Percentiles rank a stretch among this genome's conserved stretches.
These are phyloP conservation scores for Urechis unicinctus DNA, from an alignment of 2,888 invertebrate genomes.

Conservation along the genomic window DNA sequence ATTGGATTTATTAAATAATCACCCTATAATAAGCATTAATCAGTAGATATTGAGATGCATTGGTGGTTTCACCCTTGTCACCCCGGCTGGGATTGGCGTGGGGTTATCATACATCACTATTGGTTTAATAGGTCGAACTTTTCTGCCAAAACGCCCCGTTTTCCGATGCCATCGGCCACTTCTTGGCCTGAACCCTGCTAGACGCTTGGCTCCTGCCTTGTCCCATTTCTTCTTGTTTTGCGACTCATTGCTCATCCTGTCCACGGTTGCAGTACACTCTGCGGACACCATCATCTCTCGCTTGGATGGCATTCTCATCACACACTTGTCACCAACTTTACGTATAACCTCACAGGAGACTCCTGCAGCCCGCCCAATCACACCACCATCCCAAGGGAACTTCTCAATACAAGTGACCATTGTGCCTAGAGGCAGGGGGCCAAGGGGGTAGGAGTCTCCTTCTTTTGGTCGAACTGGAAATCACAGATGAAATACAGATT, in stretches of 20 bases:
- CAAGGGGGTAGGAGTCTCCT: constrained; percentile 92
- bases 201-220: constrained; percentile 59
- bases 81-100: constrained; percentile 2
- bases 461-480: constrained; percentile 75
- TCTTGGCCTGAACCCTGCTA: constrained; percentile 80
- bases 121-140: constrained; percentile 64
- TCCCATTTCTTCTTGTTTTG: constrained; percentile 74
- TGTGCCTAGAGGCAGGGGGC: constrained; percentile 82
- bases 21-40: too few species aligned
- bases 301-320: constrained; percentile 80
- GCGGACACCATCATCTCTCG: constrained; percentile 67
- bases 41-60: neutral
- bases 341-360: constrained; percentile 64
- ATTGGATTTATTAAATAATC: too few species aligned
- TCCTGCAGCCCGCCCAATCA: constrained; percentile 72
- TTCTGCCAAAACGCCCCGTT: constrained; percentile 77
- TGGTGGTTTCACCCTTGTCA: neutral
- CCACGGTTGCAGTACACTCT: constrained; percentile 86
- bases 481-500: constrained; percentile 7
- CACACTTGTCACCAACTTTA: constrained; percentile 17
- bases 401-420: constrained; percentile 75
- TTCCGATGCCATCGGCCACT: constrained; percentile 89
- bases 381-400: constrained; percentile 68
- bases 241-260: constrained; percentile 75
- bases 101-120: constrained; percentile 51